Evolutionary conservation across 1,140 invertebrate species (phyloP), one percentile per base, ranked within the genome.

Genomic region (Platyscapa corneri): DNA sequence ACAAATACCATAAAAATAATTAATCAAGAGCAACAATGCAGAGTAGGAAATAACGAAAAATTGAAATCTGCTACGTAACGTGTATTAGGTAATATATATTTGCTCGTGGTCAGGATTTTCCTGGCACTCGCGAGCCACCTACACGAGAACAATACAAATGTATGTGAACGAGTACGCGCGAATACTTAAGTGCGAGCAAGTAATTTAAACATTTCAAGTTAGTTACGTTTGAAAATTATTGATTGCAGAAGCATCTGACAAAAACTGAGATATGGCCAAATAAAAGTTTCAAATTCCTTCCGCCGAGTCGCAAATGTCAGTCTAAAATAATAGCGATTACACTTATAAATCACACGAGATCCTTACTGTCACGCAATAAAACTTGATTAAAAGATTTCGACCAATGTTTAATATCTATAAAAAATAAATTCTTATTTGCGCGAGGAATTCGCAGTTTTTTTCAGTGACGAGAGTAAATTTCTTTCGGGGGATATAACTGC

Each of bases 241-340:
- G 64, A 67, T 67, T 67, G 32, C 14, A 67, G 18, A 14, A 30
- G n/a, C 18, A 30, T 65, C 60, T 67, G 32, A 32, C 64, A 32
- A 32, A 67, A 34, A 34, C 32, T 67, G 60, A 65, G 53, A 65
- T 65, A 65, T 30, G 60, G 27, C 27, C 60, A 65, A 65, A 65
- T 65, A 65, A 65, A 65, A 65, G 60, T 65, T 65, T 65, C 27
- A 65, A 65, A 65, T 65, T 65, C 60, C 23, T 65, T 30, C 3
- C 27, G 5, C n/a, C 0, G n/a, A 30, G 3, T 65, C 23, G n/a
- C 18, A 12, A 65, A 65, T 30, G n/a, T 30, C n/a, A 65, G n/a
- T 65, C n/a, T 30, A 65, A 65, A 65, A 30, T 65, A 65, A 65
- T 65, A n/a, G 60, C 60, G n/a, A 30, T n/a, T 65, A 65, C n/a